A percentile compares a stretch with the other conserved stretches of the same genome.
Conservation (phyloP, 2,888 invertebrate species). For the Sceliomorpha sp. region DNA sequence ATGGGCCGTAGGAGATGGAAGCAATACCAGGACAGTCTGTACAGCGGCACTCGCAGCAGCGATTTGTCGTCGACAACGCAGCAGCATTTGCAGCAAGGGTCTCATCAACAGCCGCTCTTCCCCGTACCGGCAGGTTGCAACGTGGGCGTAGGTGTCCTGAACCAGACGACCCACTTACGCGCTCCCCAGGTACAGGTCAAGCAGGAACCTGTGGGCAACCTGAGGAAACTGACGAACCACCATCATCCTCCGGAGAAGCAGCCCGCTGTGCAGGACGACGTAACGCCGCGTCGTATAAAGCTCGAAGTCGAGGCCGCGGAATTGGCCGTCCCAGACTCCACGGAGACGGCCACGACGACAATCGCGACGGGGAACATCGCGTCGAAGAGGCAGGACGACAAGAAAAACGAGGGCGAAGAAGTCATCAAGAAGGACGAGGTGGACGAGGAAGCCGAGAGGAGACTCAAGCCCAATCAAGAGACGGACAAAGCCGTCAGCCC, state of each 20-base stretch:
- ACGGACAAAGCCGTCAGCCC: slow-evolving; percentile 63
- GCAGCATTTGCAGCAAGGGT: slow-evolving; percentile 57
- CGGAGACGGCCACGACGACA: slow-evolving; percentile 61
- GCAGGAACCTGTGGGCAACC: slow-evolving; percentile 66
- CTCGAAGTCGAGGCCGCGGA: slow-evolving; percentile 65
- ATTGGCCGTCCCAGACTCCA: slow-evolving; percentile 53
- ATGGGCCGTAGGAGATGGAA: slow-evolving; percentile 98
- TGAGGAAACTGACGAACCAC: slow-evolving; percentile 74
- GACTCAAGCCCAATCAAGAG: slow-evolving; percentile 67
- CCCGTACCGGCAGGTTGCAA: slow-evolving; percentile 31
- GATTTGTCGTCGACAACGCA: slow-evolving; percentile 71
- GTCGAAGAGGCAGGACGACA: slow-evolving; percentile 61
- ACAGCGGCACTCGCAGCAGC: slow-evolving; percentile 80
- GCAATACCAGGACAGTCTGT: slow-evolving; percentile 91
- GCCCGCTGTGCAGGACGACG: slow-evolving; percentile 56
- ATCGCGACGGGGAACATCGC: slow-evolving; percentile 61
- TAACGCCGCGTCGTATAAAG: slow-evolving; percentile 47
- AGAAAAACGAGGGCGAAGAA: slow-evolving; percentile 76
- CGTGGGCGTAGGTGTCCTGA: slow-evolving; percentile 49
- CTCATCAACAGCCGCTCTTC: slow-evolving; percentile 53
- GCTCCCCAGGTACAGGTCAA: slow-evolving; percentile 63
- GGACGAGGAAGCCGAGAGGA: slow-evolving; percentile 68
- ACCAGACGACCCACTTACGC: slow-evolving; percentile 49
- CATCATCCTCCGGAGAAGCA: slow-evolving; percentile 61
- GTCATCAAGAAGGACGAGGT: slow-evolving; percentile 77